These are phyloP conservation scores for Leptinotarsa defecta DNA, from an alignment of 1,140 invertebrate species.

Conservation along the genomic window DNA sequence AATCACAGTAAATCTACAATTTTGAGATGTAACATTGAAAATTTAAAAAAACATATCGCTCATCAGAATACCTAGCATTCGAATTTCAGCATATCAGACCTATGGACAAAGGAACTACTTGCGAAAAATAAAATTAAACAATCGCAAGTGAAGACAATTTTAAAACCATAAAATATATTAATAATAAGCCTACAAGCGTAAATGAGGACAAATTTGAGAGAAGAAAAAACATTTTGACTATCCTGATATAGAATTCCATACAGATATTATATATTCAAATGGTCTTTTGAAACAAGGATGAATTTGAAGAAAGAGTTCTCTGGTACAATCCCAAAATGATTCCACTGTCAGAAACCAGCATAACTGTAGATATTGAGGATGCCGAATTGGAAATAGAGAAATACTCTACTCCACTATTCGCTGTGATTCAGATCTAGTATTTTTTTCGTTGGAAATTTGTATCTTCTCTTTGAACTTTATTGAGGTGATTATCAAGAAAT, in stretches of 20 bases:
- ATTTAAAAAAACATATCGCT: background rate
- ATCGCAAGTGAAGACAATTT: background rate
- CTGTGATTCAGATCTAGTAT: background rate
- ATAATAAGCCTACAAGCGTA: background rate
- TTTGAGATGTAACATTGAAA: background rate
- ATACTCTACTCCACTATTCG: background rate
- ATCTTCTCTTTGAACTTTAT: background rate
- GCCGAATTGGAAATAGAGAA: background rate
- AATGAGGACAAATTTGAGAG: background rate
- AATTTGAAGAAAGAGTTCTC: background rate
- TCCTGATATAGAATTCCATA: background rate
- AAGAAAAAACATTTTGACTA: background rate
- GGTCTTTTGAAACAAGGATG: background rate
- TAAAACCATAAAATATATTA: slow-evolving; percentile 7
- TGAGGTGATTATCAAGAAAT: background rate
- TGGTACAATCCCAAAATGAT: background rate
- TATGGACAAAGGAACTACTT: background rate
- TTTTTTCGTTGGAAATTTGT: background rate
- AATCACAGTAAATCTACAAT: background rate
- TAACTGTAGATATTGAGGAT: background rate
- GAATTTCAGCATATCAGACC: background rate
- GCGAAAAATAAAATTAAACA: background rate
- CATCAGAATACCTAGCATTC: background rate
- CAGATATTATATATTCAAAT: background rate
- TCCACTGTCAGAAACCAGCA: background rate